Base-by-base conservation (phyloP, 2,888 invertebrate genomes). In the Andrena dorsata region DNA sequence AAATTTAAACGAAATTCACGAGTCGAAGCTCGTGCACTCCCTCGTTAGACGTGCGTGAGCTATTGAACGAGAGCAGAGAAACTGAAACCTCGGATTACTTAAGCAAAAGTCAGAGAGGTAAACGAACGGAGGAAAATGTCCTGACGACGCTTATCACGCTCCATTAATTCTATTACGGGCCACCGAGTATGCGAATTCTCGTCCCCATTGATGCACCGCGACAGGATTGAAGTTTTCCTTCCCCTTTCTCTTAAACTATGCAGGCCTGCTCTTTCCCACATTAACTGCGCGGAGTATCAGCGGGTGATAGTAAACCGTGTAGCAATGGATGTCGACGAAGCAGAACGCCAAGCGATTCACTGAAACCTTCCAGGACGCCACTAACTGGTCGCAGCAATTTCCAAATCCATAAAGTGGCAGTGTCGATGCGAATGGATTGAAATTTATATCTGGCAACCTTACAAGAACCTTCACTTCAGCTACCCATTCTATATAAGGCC, bases 161-260 rank as follows among this genome's bases (percentile, higher is more conserved):
- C 92, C 91, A 92, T 92, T 92, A 92, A 92, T 90, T 92, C 92
- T 92, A 92, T 91, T 92, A 91, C 88, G 86, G 86, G 85, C 87
- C 86, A 84, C 77, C 76, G 83, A 88, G 87, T 86, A 85, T 82
- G 74, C 82, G 79, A 85, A 86, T 84, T 86, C 84, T 80, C 84
- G 65, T 85, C 85, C 80, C 82, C 71, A 89, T 85, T 85, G 86
- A 86, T 83, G 76, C 60, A 73, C 65, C 47, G 53, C 41, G 61
- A 61, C 71, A 79, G 23, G 69, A 77, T 60, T 51, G 73, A 51
- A 73, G 35, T 65, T 20, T 69, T 51, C 65, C 23, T 49, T 47
- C 58, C 58, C 68, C 47, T 35, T 53, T 56, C 53, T 60, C 47
- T n/a, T 53, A 47, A 16, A 28, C 2, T 23, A 10, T 35, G 49